These are phyloP conservation scores for Aramus guarauna DNA, from an alignment of 2,113 vertebrate genomes.

Conservation along the genomic window DNA sequence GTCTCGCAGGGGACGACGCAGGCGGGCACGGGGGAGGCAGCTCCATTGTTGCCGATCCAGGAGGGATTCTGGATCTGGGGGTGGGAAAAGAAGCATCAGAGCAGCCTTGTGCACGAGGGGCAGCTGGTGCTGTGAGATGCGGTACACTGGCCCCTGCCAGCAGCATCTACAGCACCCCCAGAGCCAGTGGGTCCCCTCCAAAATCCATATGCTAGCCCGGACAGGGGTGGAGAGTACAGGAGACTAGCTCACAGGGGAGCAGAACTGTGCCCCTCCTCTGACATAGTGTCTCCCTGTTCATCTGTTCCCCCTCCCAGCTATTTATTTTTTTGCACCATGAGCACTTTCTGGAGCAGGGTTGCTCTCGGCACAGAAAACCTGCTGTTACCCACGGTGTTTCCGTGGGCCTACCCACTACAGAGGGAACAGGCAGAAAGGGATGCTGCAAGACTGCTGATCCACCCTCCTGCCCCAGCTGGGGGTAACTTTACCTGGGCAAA, in stretches of 20 bases:
- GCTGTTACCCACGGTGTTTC: not conserved
- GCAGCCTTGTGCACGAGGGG: not conserved
- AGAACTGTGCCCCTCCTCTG: not conserved
- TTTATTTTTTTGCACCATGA: not conserved
- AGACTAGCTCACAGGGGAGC: not conserved
- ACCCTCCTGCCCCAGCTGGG: not conserved
- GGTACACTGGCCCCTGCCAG: not conserved
- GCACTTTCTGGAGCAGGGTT: not conserved
- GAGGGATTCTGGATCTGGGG: slow-evolving; percentile 96
- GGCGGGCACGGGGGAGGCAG: slow-evolving; percentile 89
- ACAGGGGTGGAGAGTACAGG: not conserved
- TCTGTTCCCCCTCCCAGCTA: not conserved
- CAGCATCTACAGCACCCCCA: fast-evolving
- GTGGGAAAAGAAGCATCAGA: not conserved
- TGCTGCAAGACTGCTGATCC: not conserved
- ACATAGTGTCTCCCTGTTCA: not conserved
- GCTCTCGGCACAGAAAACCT: not conserved
- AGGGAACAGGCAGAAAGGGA: not conserved
- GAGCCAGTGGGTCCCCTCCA: not conserved
- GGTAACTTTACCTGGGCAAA: not conserved
- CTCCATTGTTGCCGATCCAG: slow-evolving; percentile 89
- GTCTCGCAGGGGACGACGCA: slow-evolving; percentile 96
- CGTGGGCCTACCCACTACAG: too few species aligned
- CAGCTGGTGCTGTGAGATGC: fast-evolving
- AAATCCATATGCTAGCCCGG: not conserved